These are phyloP conservation scores for Zaprionus inermis DNA, from an alignment of 1,140 invertebrate genomes.

Conservation along the genomic window DNA sequence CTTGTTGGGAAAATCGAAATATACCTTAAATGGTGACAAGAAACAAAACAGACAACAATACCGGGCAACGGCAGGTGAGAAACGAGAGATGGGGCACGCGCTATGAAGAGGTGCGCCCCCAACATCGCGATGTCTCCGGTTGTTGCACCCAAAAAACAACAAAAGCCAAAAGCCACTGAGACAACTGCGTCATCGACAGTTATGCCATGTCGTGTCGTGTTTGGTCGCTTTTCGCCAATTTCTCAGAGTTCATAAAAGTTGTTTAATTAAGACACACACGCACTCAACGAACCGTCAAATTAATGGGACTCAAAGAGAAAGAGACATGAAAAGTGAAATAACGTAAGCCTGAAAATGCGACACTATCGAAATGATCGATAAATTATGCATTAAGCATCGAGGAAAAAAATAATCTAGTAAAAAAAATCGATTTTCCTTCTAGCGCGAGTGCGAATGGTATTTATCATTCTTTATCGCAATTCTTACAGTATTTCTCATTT, in stretches of 20 bases:
- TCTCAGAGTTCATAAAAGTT: conserved; percentile 54
- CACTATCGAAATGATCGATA: conserved; percentile 33
- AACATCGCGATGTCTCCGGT: conserved; percentile 24
- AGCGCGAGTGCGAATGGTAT: neutral
- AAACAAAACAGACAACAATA: neutral
- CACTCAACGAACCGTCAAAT: conserved; percentile 53
- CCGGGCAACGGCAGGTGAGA: neutral
- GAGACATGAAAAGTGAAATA: neutral
- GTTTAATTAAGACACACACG: conserved; percentile 59
- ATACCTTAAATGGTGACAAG: conserved; percentile 28
- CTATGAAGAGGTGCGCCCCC: conserved; percentile 47
- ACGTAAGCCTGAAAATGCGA: conserved; percentile 29
- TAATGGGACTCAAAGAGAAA: conserved; percentile 28
- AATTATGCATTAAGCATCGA: too few relatives aligned
- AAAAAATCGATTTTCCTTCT: too few relatives aligned
- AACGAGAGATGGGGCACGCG: neutral
- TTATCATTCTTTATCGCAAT: conserved; percentile 5
- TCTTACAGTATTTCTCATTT: neutral
- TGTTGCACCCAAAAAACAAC: conserved; percentile 47
- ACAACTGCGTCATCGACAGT: conserved; percentile 31
- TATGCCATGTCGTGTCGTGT: conserved; percentile 22
- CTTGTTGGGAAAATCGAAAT: conserved; percentile 25
- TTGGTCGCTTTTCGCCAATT: conserved; percentile 26
- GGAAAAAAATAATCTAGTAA: too few relatives aligned
- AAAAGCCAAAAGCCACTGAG: conserved; percentile 23